These are phyloP conservation scores for Andrena camellia DNA, from an alignment of 2,888 invertebrate species.

Conservation along the genomic window DNA sequence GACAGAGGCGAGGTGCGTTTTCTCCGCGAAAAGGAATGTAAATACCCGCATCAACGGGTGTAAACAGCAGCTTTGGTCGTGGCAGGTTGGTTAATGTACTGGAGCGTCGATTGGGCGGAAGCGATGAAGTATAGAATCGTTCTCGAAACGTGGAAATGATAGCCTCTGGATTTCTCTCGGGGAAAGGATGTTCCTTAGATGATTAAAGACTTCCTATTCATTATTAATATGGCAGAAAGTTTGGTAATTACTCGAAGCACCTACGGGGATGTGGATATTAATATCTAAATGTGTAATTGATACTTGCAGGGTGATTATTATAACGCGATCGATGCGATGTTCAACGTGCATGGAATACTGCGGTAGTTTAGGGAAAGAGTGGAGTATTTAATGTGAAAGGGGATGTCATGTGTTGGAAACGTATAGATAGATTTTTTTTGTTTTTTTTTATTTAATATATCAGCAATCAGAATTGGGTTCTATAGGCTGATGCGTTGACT, in stretches of 20 bases:
- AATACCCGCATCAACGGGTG: neutral
- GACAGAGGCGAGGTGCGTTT: conserved; percentile 17
- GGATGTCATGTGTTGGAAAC: too few species aligned
- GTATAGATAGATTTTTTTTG: too few species aligned
- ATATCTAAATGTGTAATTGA: neutral
- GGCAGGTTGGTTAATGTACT: neutral
- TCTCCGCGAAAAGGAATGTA: conserved; percentile 14
- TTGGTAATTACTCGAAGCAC: neutral
- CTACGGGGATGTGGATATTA: neutral
- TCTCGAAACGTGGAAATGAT: conserved; percentile 1
- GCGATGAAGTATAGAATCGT: neutral
- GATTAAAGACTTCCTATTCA: neutral
- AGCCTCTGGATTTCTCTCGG: conserved; percentile 8
- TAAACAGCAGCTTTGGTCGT: neutral
- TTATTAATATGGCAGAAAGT: neutral
- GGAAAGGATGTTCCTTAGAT: neutral
- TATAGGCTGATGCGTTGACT: too few species aligned
- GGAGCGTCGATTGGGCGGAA: conserved; percentile 11
- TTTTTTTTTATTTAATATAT: too few species aligned
- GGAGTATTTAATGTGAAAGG: too few species aligned
- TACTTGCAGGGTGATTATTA: neutral
- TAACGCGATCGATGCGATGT: too few species aligned
- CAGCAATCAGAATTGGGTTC: too few species aligned
- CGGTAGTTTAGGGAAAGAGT: too few species aligned
- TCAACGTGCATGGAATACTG: too few species aligned